Conservation (phyloP, 2,888 invertebrate species). For the Acrocera orbiculus region DNA sequence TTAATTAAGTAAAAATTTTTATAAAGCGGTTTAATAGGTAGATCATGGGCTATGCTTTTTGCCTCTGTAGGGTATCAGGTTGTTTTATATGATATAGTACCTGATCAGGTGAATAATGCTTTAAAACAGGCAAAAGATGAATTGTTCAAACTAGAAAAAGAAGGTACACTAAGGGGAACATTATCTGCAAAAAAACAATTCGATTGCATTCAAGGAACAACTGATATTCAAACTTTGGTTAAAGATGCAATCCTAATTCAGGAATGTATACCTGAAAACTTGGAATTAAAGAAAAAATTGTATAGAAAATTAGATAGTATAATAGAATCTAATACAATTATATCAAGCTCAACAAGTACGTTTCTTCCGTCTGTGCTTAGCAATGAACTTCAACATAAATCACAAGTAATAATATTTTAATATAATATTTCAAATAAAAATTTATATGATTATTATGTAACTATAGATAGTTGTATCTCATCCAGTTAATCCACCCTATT, state of each 20-base stretch:
- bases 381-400: slow-evolving; percentile 53
- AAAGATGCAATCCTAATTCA: slow-evolving; percentile 67
- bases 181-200: slow-evolving; percentile 59
- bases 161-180: slow-evolving; percentile 57
- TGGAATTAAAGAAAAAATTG: slow-evolving; percentile 68
- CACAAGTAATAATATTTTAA: slow-evolving; percentile 32
- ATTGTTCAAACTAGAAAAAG: slow-evolving; percentile 47
- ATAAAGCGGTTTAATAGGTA: slow-evolving; percentile 82
- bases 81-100: slow-evolving; percentile 64
- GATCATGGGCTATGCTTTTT: slow-evolving; percentile 95
- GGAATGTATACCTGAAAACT: slow-evolving; percentile 84
- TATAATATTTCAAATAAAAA: not conserved
- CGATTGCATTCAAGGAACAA: slow-evolving; percentile 54
- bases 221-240: slow-evolving; percentile 49
- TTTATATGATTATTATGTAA: not conserved
- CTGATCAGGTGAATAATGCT: slow-evolving; percentile 56
- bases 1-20: not conserved
- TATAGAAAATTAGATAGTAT: slow-evolving; percentile 62
- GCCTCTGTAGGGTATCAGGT: slow-evolving; percentile 84
- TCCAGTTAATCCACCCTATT: slow-evolving; percentile 94
- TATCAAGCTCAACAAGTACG: slow-evolving; percentile 89
- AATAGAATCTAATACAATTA: slow-evolving; percentile 54
- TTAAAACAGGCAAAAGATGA: slow-evolving; percentile 56
- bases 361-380: slow-evolving; percentile 78
- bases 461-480: slow-evolving; percentile 49